These are phyloP conservation scores for Python bivittatus DNA, from an alignment of 2,113 vertebrate species.

Conservation along the genomic window DNA sequence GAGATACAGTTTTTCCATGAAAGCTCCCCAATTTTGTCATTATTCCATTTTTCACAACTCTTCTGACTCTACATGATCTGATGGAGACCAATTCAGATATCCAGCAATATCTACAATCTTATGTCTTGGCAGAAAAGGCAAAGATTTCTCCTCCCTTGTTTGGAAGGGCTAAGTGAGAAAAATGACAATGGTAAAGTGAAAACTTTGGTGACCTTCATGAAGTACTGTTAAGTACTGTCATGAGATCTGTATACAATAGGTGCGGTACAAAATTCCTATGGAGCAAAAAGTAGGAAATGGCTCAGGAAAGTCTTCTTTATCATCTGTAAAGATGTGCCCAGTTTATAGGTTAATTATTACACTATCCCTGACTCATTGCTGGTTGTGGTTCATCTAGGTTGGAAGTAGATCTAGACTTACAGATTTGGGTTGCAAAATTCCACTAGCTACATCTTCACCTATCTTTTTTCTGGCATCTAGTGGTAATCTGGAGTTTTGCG, in stretches of 20 bases:
- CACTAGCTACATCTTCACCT: background rate
- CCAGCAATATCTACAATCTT: background rate
- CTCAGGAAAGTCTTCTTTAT: background rate
- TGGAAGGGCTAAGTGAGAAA: background rate
- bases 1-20: background rate
- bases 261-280: background rate
- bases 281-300: background rate
- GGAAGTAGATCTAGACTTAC: background rate
- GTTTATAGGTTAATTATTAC: background rate
- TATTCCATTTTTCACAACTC: background rate
- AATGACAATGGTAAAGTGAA: background rate
- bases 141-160: background rate
- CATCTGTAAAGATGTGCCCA: background rate
- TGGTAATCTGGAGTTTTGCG: background rate
- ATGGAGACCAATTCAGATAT: background rate
- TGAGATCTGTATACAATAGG: background rate
- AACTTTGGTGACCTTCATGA: background rate
- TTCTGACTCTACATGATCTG: background rate
- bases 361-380: background rate
- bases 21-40: background rate
- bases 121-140: background rate
- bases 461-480: background rate
- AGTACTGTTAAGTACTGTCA: background rate
- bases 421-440: background rate
- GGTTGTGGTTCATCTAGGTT: background rate